A percentile compares a stretch with the other conserved stretches of the same genome.
phyloP scores from a whole-genome alignment of 2,797 vertebrate genomes.

The Sebastes kiyomatsui region DNA sequence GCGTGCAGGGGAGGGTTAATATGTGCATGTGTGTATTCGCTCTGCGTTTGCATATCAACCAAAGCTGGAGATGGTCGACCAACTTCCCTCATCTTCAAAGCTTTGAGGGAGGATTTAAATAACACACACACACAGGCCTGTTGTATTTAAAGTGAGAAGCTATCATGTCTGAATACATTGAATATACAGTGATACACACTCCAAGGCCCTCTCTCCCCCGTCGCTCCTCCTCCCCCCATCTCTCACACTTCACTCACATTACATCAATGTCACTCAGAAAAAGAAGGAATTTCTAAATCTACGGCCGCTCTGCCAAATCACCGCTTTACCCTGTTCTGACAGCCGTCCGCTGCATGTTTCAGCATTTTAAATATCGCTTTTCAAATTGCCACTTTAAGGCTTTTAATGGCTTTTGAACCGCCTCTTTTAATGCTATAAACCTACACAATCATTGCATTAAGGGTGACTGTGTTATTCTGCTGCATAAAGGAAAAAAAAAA shows the following conservation, averaged over 20 bases:
- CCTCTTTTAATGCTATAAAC: background rate
- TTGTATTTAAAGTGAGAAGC: conserved; percentile 62
- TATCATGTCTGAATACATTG: conserved; percentile 72
- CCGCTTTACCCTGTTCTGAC: conserved; percentile 9
- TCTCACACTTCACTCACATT: conserved; percentile 29
- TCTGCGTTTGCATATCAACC: conserved; percentile 68
- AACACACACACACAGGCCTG: background rate
- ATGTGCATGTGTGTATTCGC: conserved; percentile 62
- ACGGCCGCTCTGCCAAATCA: conserved; percentile 4
- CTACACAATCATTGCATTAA: background rate
- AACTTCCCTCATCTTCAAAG: conserved; percentile 71
- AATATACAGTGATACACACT: conserved; percentile 66
- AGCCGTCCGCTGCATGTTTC: conserved; percentile 6
- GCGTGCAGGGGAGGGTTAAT: conserved; percentile 28
- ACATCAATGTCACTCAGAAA: conserved; percentile 50
- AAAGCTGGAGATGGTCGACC: conserved; percentile 68
- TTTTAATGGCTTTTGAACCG: background rate
- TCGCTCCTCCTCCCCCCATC: conserved; percentile 12
- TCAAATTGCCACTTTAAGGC: conserved; percentile 6
- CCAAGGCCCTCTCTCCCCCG: conserved; percentile 26
- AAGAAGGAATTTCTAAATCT: conserved; percentile 28
- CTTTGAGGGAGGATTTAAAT: conserved; percentile 72
- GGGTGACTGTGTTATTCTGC: background rate
- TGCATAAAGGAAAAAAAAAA: background rate
- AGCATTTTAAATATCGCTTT: conserved; percentile 25